Evolutionary conservation across 1,140 invertebrate genomes (phyloP), one percentile per base, ranked within the genome.

Genomic region (Littorina saxatilis): DNA sequence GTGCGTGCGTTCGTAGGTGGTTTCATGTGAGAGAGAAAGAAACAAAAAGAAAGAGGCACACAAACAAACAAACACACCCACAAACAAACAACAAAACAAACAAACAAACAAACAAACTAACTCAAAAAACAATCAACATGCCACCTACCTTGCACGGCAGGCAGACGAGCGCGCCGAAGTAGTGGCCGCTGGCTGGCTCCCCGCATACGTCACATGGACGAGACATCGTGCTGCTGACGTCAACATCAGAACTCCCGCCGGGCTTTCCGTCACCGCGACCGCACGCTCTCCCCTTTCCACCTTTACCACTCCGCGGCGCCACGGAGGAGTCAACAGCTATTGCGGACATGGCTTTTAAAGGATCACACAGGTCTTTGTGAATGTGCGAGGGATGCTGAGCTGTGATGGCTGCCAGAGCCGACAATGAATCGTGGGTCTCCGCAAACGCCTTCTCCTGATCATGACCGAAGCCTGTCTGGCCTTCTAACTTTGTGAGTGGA

Each of bases 131-230:
- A 17, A 73, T 4, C 27, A 50, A 66, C n/a, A 13, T 20, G 3
- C 0, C 4, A 81, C 81, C 78, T 76, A 90, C 91, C 86, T 93
- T 93, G 86, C 92, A 93, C 15, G 92, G 92, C 68, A 93, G 88
- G 72, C 92, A 93, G 15, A 92, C 92, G 2, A 91, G 79, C 3
- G 91, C 92, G 35, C 93, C 93, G 83, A 94, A 93, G 82, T 94
- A 93, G 37, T 91, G 85, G 15, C 93, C 93, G 52, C 87, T 88
- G 9, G 92, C 90, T 29, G 88, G 84, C 70, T 92, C 93, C n/a
- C 88, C 88, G 78, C 93, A 93, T 0, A 93, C 92, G 43, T 83
- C 82, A 63, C 84, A 85, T 1, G 58, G 13, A 0, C 70, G 70
- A n/a, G 68, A 20, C 40, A 15, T 13, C 5, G 23, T 37, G 23